Conservation (phyloP, 2,888 invertebrate species). For the Dioctria rufipes region DNA sequence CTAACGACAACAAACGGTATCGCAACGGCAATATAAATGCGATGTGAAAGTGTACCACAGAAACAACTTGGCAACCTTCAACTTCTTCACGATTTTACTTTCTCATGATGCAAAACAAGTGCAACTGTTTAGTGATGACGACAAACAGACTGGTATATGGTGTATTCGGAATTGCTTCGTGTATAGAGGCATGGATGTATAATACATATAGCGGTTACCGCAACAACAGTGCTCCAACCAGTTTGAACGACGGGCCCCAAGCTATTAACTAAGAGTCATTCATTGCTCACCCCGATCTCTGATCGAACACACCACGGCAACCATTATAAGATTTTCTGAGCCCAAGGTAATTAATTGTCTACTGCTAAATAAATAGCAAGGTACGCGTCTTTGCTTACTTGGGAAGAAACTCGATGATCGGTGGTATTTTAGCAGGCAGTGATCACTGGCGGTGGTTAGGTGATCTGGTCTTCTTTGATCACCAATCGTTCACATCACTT, state of each 20-base stretch:
- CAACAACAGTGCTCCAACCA: background rate
- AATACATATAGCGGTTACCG: background rate
- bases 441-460: too few relatives aligned
- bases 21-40: slow-evolving; percentile 20
- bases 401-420: too few relatives aligned
- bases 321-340: too few relatives aligned
- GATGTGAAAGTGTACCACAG: slow-evolving; percentile 58
- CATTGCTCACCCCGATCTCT: too few relatives aligned
- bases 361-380: too few relatives aligned
- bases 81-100: slow-evolving; percentile 57
- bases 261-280: too few relatives aligned
- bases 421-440: too few relatives aligned
- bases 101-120: slow-evolving; percentile 58
- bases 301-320: too few relatives aligned
- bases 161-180: slow-evolving; percentile 4
- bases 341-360: too few relatives aligned
- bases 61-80: slow-evolving; percentile 58
- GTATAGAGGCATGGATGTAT: background rate
- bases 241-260: background rate
- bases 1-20: slow-evolving; percentile 28
- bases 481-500: slow-evolving; percentile 14
- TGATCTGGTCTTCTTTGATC: too few relatives aligned
- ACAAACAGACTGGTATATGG: slow-evolving; percentile 22
- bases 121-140: slow-evolving; percentile 42
- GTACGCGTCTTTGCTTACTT: too few relatives aligned